Conservation (phyloP, 1,140 invertebrate genomes). For the Brachionus koreanus region DNA sequence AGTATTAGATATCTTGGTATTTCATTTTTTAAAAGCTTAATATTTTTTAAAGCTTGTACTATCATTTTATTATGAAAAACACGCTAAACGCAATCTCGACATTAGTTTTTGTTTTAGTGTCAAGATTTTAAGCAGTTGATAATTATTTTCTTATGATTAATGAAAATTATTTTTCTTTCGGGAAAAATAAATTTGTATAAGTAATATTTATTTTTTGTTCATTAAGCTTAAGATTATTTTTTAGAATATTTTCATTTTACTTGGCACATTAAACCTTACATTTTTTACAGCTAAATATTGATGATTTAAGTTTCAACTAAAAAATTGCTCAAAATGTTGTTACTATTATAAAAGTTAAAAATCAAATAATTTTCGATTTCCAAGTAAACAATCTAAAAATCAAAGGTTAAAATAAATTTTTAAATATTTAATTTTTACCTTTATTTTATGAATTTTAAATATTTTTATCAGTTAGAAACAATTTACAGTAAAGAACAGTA, state of each 20-base stretch:
- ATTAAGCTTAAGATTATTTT: neutral
- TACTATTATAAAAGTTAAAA: too few relatives aligned
- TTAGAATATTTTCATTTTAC: neutral
- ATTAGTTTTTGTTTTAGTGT: neutral
- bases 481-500: too few relatives aligned
- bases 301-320: too few relatives aligned
- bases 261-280: neutral
- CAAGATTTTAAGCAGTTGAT: neutral
- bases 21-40: constrained; percentile 25
- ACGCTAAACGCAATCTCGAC: neutral
- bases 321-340: too few relatives aligned
- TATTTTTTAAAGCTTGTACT: constrained; percentile 18
- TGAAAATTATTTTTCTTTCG: neutral
- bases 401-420: too few relatives aligned
- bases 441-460: too few relatives aligned
- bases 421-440: too few relatives aligned
- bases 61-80: neutral
- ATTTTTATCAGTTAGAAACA: too few relatives aligned
- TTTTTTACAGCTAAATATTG: neutral
- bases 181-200: neutral
- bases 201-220: neutral
- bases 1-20: constrained; percentile 35
- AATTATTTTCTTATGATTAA: neutral
- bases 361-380: too few relatives aligned
- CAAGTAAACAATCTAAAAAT: too few relatives aligned